Percentiles rank a stretch among this genome's conserved stretches.
These are phyloP conservation scores for Scolanthus callimorphus DNA, from an alignment of 92 coral and sea anemone genomes.

Conservation along the genomic window DNA sequence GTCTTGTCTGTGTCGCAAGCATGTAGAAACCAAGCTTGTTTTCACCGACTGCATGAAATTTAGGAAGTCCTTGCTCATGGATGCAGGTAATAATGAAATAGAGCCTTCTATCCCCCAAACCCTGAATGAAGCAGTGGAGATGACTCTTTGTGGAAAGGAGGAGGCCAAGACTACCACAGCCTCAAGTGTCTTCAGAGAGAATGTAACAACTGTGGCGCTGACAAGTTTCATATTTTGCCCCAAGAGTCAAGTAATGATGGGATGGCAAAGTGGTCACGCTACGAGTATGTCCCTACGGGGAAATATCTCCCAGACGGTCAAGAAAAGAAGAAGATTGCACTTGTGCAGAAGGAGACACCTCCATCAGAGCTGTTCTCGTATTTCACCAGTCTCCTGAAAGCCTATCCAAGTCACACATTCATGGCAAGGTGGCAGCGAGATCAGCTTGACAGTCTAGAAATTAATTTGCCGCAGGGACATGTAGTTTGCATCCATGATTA, in stretches of 20 bases:
- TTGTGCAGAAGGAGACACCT: conserved; percentile 46
- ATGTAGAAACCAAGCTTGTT: conserved; percentile 29
- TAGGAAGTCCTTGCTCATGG: too few species aligned
- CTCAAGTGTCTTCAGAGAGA: conserved; percentile 33
- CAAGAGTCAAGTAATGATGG: conserved; percentile 40
- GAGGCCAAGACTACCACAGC: conserved; percentile 14
- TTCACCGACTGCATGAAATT: conserved; percentile 51
- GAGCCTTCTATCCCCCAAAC: conserved; percentile 15
- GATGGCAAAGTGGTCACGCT: conserved; percentile 52
- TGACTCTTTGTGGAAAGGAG: conserved; percentile 32
- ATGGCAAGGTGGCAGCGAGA: conserved; percentile 42
- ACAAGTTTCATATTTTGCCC: conserved; percentile 11
- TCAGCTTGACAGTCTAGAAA: conserved; percentile 5
- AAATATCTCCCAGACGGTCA: conserved; percentile 24
- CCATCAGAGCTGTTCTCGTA: conserved; percentile 50
- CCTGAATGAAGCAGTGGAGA: conserved; percentile 22
- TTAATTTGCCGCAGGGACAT: conserved; percentile 7
- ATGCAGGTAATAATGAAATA: not conserved
- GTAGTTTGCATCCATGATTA: conserved; percentile 20
- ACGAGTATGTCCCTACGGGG: conserved; percentile 43
- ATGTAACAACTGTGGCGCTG: conserved; percentile 47
- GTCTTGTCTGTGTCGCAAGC: conserved; percentile 44
- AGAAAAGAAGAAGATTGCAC: conserved; percentile 27
- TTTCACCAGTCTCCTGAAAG: conserved; percentile 34
- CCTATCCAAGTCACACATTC: conserved; percentile 46